A percentile compares a stretch with the other conserved stretches of the same genome.
Conservation (phyloP, 2,113 vertebrate species). For the Calyptommatus sinebrachiatus region DNA sequence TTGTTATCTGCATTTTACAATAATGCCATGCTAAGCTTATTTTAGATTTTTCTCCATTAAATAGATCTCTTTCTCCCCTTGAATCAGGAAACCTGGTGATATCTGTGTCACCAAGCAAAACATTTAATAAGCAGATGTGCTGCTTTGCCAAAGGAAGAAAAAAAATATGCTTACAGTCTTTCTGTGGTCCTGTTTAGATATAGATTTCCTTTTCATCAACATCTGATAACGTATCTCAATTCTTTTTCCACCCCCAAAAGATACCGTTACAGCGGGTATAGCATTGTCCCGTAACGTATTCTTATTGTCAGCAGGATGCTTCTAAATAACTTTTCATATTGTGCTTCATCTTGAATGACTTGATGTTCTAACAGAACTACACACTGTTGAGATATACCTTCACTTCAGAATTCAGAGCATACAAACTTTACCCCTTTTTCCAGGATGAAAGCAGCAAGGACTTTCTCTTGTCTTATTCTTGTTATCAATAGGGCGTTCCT, state of each 20-base stretch:
- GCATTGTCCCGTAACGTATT: constrained; percentile 55
- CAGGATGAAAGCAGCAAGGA: constrained; percentile 32
- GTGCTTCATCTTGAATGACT: constrained; percentile 56
- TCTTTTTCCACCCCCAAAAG: constrained; percentile 21
- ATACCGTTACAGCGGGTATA: constrained; percentile 12
- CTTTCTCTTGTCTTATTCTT: constrained; percentile 53
- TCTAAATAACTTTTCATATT: constrained; percentile 33
- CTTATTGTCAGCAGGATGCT: constrained; percentile 44
- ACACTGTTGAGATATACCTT: constrained; percentile 49
- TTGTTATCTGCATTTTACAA: neutral
- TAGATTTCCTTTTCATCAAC: too few species aligned
- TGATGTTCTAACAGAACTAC: constrained; percentile 55
- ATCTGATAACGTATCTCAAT: constrained; percentile 12
- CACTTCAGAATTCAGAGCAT: constrained; percentile 42
- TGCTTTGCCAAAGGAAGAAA: constrained; percentile 24
- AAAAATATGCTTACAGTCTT: constrained; percentile 1
- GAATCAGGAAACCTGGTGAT: neutral
- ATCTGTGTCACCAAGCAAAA: constrained; percentile 6
- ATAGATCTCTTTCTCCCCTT: neutral
- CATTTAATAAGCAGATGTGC: constrained; percentile 29
- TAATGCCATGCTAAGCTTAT: neutral
- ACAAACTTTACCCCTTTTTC: neutral
- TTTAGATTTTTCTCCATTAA: neutral
- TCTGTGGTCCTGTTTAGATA: constrained; percentile 31
- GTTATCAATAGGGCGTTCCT: constrained; percentile 39